A percentile compares a stretch with the other conserved stretches of the same genome.
These are phyloP conservation scores for Lasioglossum morio DNA, from an alignment of 2,888 invertebrate genomes.

Conservation along the genomic window DNA sequence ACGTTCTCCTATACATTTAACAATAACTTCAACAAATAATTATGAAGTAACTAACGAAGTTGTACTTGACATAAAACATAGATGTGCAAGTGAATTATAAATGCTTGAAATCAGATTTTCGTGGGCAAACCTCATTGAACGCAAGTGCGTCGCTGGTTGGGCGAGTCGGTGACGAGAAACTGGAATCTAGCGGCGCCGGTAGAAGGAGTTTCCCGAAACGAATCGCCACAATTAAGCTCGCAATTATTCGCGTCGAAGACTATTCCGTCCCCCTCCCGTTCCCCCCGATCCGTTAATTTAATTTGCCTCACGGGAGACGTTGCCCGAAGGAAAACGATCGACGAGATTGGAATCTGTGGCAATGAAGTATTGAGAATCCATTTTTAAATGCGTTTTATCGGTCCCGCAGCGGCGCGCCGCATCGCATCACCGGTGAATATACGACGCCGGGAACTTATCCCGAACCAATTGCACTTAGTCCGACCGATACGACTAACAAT, in stretches of 20 bases:
- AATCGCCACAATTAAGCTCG: constrained; percentile 72
- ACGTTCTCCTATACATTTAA: background rate
- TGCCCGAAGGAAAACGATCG: constrained; percentile 63
- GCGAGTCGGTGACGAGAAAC: constrained; percentile 56
- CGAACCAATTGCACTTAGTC: constrained; percentile 34
- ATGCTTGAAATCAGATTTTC: background rate
- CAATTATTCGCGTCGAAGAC: constrained; percentile 71
- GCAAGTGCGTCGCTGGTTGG: constrained; percentile 36
- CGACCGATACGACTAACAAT: constrained; percentile 34
- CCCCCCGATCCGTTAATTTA: constrained; percentile 63
- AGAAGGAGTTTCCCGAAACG: constrained; percentile 56
- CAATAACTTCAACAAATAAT: too few species aligned
- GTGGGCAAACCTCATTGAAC: background rate
- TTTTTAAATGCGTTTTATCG: constrained; percentile 64
- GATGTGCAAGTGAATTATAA: background rate
- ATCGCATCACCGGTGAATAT: constrained; percentile 10
- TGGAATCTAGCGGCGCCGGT: constrained; percentile 37
- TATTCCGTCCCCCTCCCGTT: constrained; percentile 29
- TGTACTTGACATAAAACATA: background rate
- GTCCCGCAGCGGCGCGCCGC: background rate
- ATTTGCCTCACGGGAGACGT: constrained; percentile 70
- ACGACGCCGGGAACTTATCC: constrained; percentile 30
- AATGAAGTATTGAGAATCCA: constrained; percentile 54
- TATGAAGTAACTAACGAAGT: too few species aligned
- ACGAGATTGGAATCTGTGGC: constrained; percentile 62